Evolutionary conservation across 1,140 invertebrate genomes (phyloP).

Genomic region (Tetranychus cinnabarinus): DNA sequence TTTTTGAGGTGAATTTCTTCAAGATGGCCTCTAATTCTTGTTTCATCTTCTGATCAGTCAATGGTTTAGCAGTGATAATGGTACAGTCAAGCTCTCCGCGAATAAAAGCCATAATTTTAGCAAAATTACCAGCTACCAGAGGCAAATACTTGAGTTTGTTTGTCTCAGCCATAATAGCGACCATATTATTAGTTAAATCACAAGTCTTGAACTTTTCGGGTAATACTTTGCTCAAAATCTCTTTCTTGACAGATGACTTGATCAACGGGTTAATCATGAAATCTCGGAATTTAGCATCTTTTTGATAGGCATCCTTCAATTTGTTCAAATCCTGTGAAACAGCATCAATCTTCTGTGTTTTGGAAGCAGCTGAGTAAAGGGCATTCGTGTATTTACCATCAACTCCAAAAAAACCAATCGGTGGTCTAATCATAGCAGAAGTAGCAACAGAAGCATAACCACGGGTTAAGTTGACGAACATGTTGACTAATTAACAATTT

Average conservation of each 20-base stretch:
- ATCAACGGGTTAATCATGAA: slow-evolving; percentile 66
- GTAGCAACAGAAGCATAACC: neutral
- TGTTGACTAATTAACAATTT: no score
- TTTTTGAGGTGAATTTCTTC: slow-evolving; percentile 37
- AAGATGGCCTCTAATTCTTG: slow-evolving; percentile 57
- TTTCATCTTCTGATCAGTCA: slow-evolving; percentile 17
- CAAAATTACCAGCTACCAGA: slow-evolving; percentile 53
- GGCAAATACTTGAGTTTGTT: slow-evolving; percentile 58
- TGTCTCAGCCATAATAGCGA: slow-evolving; percentile 75
- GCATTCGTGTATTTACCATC: slow-evolving; percentile 90
- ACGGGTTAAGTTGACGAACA: no score
- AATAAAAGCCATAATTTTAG: slow-evolving; percentile 72
- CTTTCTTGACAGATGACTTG: slow-evolving; percentile 32
- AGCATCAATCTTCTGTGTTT: slow-evolving; percentile 59
- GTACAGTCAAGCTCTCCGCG: slow-evolving; percentile 68
- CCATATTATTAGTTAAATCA: slow-evolving; percentile 49
- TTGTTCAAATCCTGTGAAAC: slow-evolving; percentile 70
- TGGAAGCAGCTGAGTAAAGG: slow-evolving; percentile 75
- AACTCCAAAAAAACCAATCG: slow-evolving; percentile 73
- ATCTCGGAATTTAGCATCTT: slow-evolving; percentile 47
- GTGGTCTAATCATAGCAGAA: slow-evolving; percentile 30
- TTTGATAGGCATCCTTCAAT: slow-evolving; percentile 35
- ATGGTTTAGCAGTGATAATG: slow-evolving; percentile 50
- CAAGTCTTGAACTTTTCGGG: slow-evolving; percentile 26
- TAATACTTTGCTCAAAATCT: slow-evolving; percentile 16